Evolutionary conservation across 2,113 vertebrate species (phyloP).

Genomic region (Phycodurus eques): DNA sequence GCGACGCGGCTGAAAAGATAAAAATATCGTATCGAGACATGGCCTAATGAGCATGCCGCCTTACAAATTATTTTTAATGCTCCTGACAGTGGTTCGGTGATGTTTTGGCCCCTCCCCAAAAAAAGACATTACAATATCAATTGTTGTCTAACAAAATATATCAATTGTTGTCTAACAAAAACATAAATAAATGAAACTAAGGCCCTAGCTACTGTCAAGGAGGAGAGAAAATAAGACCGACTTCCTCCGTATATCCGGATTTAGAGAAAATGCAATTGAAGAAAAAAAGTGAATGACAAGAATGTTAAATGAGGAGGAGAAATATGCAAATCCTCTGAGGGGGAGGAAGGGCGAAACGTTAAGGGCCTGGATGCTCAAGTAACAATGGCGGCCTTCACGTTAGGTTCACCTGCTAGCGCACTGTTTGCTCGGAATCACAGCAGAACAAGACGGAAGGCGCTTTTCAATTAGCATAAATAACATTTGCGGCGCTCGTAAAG

Average conservation of each 20-base stretch:
- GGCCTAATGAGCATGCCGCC: neutral
- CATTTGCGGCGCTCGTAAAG: neutral
- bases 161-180: neutral
- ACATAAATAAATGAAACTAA: neutral
- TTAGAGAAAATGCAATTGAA: slow-evolving; percentile 5
- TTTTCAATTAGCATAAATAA: neutral
- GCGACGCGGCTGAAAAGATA: too few relatives aligned
- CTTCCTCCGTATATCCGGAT: neutral
- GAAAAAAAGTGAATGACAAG: neutral
- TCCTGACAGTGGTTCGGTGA: neutral
- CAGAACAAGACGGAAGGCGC: slow-evolving; percentile 1
- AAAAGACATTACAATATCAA: too few relatives aligned
- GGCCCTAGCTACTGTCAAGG: neutral
- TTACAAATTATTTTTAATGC: neutral
- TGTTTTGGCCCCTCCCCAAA: neutral
- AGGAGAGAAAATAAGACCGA: neutral
- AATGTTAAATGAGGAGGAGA: slow-evolving; percentile 13
- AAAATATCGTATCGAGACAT: neutral
- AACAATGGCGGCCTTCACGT: slow-evolving; percentile 22
- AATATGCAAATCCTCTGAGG: slow-evolving; percentile 11
- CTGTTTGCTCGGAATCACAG: neutral
- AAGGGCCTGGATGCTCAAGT: neutral
- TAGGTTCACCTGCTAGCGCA: neutral
- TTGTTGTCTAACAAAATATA: neutral
- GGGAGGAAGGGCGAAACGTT: neutral